These are phyloP conservation scores for Pseudomyrmex gracilis DNA, from an alignment of 1,140 invertebrate genomes.

Conservation along the genomic window DNA sequence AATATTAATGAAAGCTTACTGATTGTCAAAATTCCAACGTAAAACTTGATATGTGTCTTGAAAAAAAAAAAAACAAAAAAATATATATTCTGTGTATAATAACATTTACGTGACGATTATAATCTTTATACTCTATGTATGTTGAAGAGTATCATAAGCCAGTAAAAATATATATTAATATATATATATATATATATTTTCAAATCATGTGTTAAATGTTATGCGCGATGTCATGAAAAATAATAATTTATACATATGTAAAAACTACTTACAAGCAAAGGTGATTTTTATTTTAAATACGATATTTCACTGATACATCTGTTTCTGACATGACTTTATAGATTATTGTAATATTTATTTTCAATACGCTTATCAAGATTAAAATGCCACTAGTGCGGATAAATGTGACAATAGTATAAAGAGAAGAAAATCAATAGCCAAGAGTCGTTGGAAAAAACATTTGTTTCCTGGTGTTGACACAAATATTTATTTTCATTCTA, in stretches of 20 bases:
- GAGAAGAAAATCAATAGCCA: background rate
- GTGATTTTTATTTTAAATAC: conserved; percentile 13
- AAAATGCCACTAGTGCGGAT: background rate
- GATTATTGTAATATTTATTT: too few relatives aligned
- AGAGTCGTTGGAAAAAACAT: background rate
- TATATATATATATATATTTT: conserved; percentile 72
- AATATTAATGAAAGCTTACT: conserved; percentile 28
- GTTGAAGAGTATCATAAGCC: conserved; percentile 66
- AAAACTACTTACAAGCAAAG: background rate
- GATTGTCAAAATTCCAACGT: conserved; percentile 21
- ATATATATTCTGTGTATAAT: conserved; percentile 52
- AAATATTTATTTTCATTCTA: conserved; percentile 39
- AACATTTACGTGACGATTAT: conserved; percentile 57
- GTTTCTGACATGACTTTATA: background rate
- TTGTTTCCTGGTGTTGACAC: background rate
- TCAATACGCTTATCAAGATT: background rate
- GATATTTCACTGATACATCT: background rate
- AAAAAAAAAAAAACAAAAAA: conserved; percentile 24
- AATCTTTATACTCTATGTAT: conserved; percentile 68
- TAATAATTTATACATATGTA: conserved; percentile 54
- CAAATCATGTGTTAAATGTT: conserved; percentile 56
- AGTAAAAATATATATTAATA: conserved; percentile 70
- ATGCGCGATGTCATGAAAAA: conserved; percentile 36
- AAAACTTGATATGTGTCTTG: conserved; percentile 46
- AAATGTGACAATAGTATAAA: background rate